phyloP scores from a whole-genome alignment of 2,797 vertebrate species.

The Enteromius thamalakanensis region DNA sequence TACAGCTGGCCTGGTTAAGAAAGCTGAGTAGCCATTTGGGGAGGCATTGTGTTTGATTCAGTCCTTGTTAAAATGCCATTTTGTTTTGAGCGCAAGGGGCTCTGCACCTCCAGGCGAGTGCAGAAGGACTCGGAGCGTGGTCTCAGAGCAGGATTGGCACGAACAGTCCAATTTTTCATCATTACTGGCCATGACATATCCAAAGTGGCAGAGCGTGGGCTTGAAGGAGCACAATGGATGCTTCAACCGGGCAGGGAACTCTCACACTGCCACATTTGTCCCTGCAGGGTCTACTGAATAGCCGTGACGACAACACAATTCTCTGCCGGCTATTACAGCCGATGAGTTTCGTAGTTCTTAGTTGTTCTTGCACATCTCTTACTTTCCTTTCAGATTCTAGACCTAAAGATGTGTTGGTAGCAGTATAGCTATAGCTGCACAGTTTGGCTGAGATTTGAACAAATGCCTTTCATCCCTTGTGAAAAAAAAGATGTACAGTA shows the following conservation, averaged over 20 bases:
- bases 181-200: slow-evolving; percentile 88
- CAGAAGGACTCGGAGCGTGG: slow-evolving; percentile 67
- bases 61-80: slow-evolving; percentile 76
- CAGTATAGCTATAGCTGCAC: background rate
- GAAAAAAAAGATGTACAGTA: no score
- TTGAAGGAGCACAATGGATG: slow-evolving; percentile 65
- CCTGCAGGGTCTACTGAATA: slow-evolving; percentile 18
- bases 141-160: slow-evolving; percentile 68
- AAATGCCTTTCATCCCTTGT: no score
- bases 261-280: slow-evolving; percentile 24
- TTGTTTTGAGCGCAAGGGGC: slow-evolving; percentile 67
- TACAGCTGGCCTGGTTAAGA: slow-evolving; percentile 53
- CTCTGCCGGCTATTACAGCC: slow-evolving; percentile 55
- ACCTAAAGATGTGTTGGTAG: background rate
- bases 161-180: slow-evolving; percentile 88
- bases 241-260: slow-evolving; percentile 66
- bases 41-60: slow-evolving; percentile 69
- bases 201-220: slow-evolving; percentile 80
- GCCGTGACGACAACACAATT: slow-evolving; percentile 68
- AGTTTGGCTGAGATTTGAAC: background rate
- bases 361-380: slow-evolving; percentile 26
- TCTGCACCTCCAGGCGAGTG: slow-evolving; percentile 74
- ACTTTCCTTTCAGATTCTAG: slow-evolving; percentile 2
- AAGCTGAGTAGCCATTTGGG: slow-evolving; percentile 70
- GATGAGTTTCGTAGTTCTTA: slow-evolving; percentile 60